Conservation (phyloP, 1,140 invertebrate genomes). For the Apis florea region DNA sequence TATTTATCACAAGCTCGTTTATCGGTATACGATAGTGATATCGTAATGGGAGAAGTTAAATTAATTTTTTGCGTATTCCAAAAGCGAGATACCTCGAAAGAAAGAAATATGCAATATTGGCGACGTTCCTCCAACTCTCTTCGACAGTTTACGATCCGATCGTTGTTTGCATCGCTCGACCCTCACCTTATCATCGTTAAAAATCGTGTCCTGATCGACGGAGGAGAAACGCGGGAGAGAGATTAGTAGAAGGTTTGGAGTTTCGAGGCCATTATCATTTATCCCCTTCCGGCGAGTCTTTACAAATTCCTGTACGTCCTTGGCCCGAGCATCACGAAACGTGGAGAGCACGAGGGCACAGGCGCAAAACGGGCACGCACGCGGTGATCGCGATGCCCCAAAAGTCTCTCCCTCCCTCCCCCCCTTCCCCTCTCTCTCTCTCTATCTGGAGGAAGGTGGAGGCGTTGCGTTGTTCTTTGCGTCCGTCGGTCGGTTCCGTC, state of each 20-base stretch:
- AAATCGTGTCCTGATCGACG: background rate
- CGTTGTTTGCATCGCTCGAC: too few relatives aligned
- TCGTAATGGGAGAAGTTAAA: too few relatives aligned
- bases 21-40: too few relatives aligned
- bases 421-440: too few relatives aligned
- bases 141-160: too few relatives aligned
- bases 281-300: constrained; percentile 53
- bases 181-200: background rate
- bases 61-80: too few relatives aligned
- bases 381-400: constrained; percentile 64
- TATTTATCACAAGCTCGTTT: too few relatives aligned
- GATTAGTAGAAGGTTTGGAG: constrained; percentile 20
- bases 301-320: constrained; percentile 62
- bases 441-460: constrained; percentile 67
- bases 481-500: constrained; percentile 14
- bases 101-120: too few relatives aligned
- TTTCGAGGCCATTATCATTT: constrained; percentile 59
- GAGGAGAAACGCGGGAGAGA: background rate
- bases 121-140: too few relatives aligned
- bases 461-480: constrained; percentile 67
- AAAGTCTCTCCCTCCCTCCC: constrained; percentile 45
- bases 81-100: too few relatives aligned
- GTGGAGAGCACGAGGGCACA: constrained; percentile 4
- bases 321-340: constrained; percentile 64
- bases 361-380: constrained; percentile 28